Evolutionary conservation across 2,113 vertebrate genomes (phyloP).

Genomic region (Chroicocephalus ridibundus): DNA sequence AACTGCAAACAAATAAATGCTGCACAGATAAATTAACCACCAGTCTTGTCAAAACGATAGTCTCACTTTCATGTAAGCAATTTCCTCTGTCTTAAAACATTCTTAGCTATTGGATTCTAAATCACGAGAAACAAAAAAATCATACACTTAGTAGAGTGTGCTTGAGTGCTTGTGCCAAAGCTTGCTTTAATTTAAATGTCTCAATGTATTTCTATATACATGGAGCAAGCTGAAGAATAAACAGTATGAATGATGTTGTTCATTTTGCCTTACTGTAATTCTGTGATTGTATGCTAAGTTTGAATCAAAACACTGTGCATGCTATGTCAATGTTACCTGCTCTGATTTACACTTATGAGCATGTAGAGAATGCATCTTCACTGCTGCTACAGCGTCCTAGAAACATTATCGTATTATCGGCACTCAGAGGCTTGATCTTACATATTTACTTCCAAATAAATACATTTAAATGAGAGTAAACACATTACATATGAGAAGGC

Average conservation of each 20-base stretch:
- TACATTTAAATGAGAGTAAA: background rate
- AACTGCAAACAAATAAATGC: background rate
- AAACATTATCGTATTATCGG: background rate
- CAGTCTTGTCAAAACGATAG: background rate
- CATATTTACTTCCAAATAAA: background rate
- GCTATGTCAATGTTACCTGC: background rate
- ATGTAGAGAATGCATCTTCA: background rate
- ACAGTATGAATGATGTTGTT: background rate
- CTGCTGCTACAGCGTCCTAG: background rate
- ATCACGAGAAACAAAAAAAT: background rate
- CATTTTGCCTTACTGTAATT: background rate
- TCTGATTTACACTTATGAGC: background rate
- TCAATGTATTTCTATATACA: background rate
- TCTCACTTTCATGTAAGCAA: background rate
- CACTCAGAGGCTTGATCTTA: background rate
- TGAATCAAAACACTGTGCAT: background rate
- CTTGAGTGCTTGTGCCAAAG: background rate
- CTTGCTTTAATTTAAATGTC: background rate
- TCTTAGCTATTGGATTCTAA: background rate
- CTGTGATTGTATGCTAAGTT: background rate
- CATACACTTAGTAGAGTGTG: background rate
- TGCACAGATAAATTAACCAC: background rate
- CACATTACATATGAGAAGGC: background rate
- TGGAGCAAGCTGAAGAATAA: background rate
- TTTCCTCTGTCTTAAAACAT: background rate